A percentile compares a stretch with the other conserved stretches of the same genome.
These are phyloP conservation scores for Drosophila greeni DNA, from an alignment of 2,888 invertebrate genomes.

Conservation along the genomic window DNA sequence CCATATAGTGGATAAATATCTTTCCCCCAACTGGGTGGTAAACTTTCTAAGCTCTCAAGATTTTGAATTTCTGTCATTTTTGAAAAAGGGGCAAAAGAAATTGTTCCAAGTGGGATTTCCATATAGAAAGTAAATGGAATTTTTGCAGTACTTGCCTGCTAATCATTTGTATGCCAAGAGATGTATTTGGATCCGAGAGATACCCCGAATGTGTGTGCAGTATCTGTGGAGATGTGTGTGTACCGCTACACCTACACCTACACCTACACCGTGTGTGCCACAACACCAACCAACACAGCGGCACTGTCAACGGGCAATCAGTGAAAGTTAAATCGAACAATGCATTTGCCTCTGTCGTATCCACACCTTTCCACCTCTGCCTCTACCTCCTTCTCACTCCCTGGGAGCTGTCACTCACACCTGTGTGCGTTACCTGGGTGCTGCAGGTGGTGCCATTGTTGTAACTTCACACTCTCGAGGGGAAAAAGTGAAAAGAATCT, in stretches of 20 bases:
- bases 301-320: conserved; percentile 71
- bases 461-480: conserved; percentile 61
- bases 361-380: conserved; percentile 10
- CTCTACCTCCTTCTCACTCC: background rate
- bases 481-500: conserved; percentile 63
- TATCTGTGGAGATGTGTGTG: background rate
- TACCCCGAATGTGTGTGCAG: background rate
- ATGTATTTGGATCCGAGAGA: conserved; percentile 1
- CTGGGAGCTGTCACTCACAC: conserved; percentile 28
- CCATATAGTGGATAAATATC: too few relatives aligned
- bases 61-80: conserved; percentile 15
- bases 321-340: conserved; percentile 71
- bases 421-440: conserved; percentile 35
- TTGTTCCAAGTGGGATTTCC: conserved; percentile 34
- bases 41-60: conserved; percentile 42
- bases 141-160: conserved; percentile 50
- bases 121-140: conserved; percentile 52
- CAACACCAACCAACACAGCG: conserved; percentile 5
- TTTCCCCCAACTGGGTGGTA: conserved; percentile 28
- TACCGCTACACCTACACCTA: conserved; percentile 19
- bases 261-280: conserved; percentile 29
- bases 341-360: conserved; percentile 44
- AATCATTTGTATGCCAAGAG: conserved; percentile 26
- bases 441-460: conserved; percentile 61
- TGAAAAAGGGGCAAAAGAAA: background rate